Base-by-base conservation (phyloP, 2,113 vertebrate species). In the Lycocorax pyrrhopterus region DNA sequence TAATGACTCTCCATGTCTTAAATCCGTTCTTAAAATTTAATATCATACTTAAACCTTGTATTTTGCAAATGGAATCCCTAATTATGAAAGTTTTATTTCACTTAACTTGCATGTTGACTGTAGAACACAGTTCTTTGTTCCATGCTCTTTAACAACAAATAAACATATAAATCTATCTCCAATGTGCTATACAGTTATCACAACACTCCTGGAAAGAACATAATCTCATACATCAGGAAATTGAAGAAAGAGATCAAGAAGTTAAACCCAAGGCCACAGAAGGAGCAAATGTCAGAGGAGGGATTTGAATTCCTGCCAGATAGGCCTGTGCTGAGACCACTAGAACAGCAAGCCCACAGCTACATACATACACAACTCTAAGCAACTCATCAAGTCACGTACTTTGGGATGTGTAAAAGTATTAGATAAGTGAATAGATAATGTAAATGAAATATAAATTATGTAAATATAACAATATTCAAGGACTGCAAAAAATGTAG, bases 281-380 rank as follows among this genome's bases (percentile, higher is more conserved):
- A 95, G 91, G 95, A 97, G 95, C 55, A 91, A 89, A 94, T 85
- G 66, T 96, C 90, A 94, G 91, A 97, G 87, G 59, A 96, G 59
- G 79, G 84, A 93, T 84, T 7, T 74, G 55, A 96, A 88, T 89
- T 95, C 76, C 80, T 94, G 58, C 32, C 87, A 97, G 80, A 95
- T 64, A 96, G 89, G 94, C 96, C 94, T 96, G 90, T 94, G 94
- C 95, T 96, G 96, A 96, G 96, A 95, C 94, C 93, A 96, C 96
- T 96, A 96, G 96, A 94, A 92, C 80, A 91, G 53, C 68, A 93
- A 97, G 90, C 94, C 85, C 92, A 96, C 90, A 89, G 81, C 95
- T 96, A 95, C 80, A 52, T 80, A 97, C 85, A 91, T 30, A 93
- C 89, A 95, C 88, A 87, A 84, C 30, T 96, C 92, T 96, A 87